Evolutionary conservation across 1,140 invertebrate species (phyloP), one percentile per base, ranked within the genome.

Genomic region (Lepidurus apus): DNA sequence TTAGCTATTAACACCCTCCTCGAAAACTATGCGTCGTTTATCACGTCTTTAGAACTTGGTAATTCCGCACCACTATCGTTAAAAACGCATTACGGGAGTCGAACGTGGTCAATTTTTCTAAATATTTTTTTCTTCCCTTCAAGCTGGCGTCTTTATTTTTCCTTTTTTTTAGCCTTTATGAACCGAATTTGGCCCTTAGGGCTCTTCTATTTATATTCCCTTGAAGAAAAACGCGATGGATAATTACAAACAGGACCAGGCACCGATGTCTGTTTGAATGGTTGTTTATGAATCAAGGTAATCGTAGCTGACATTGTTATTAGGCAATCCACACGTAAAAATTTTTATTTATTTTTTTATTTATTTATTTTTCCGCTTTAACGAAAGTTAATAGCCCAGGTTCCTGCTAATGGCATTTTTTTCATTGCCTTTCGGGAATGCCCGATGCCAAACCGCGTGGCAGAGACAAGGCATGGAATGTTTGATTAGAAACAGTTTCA

Each of bases 41-140:
- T 65, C 53, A 65, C 53, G 13, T 47, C 53, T 65, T 65, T 65
- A 65, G 21, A 65, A 65, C 17, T 21, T 21, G 21, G 53, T n/a
- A 65, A 13, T 65, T 65, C 53, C 13, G 53, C 53, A 21, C 53
- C 53, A 65, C 53, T 65, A 65, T 65, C 53, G 53, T 65, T 65
- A 65, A 65, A 65, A 65, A 65, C 53, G 53, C 53, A 65, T 65
- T 65, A 65, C 21, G 17, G 13, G n/a, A 7, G 9, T 21, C 8
- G 21, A 65, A 11, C 53, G 8, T 17, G n/a, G 53, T 65, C 53
- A 65, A 65, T 21, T 65, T 65, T 65, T 65, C 53, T 34, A 34
- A 34, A 4, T 34, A 34, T 34, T 34, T 34, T 34, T 34, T 4
- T 26, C 26, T 4, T 1, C 34, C 34, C 34, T 34, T 34, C 34